Conservation (phyloP, 2,113 vertebrate genomes). For the Muntiacus muntjak region DNA sequence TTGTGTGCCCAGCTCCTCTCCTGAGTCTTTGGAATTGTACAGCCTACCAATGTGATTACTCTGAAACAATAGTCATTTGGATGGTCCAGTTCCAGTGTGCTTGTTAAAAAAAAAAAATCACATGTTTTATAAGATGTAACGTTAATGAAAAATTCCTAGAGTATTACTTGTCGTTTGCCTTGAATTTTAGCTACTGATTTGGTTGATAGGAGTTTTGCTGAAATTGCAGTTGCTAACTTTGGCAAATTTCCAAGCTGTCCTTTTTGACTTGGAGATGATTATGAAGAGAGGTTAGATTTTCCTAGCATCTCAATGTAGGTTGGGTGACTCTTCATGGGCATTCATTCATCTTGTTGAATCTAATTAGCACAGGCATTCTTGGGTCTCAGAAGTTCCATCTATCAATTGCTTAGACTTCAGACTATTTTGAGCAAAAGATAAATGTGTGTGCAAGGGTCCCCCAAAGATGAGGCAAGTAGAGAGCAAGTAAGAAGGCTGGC, state of each 20-base stretch:
- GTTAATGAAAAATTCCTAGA: not conserved
- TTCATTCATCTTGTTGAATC: not conserved
- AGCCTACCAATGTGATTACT: not conserved
- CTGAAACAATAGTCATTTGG: not conserved
- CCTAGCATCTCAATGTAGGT: not conserved
- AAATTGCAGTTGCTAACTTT: not conserved
- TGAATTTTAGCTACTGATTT: not conserved
- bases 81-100: not conserved
- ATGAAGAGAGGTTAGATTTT: not conserved
- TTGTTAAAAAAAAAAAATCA: not conserved
- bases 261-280: not conserved
- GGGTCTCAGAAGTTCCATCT: not conserved
- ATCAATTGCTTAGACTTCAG: not conserved
- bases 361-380: not conserved
- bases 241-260: not conserved
- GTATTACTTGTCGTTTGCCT: not conserved
- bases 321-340: not conserved
- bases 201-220: not conserved
- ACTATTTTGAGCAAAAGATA: not conserved
- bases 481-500: not conserved
- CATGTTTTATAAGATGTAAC: not conserved
- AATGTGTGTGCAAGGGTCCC: not conserved
- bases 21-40: not conserved
- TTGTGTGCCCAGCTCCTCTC: not conserved
- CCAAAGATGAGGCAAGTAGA: not conserved